A percentile compares a stretch with the other conserved stretches of the same genome.
phyloP scores from a whole-genome alignment of 2,113 vertebrate genomes.

The Tringa solitaria region DNA sequence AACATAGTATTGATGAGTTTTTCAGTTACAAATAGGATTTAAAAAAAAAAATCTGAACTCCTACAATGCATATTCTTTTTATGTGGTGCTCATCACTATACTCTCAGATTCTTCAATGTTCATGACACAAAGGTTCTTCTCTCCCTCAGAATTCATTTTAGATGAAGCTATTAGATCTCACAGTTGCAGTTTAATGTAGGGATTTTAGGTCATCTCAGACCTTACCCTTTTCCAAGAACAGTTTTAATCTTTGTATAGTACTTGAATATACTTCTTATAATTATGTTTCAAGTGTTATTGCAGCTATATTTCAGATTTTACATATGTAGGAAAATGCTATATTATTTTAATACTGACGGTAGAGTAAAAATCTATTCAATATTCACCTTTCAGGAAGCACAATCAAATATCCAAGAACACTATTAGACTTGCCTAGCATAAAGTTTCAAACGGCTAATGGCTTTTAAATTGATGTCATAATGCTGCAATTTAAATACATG shows the following conservation, averaged over 20 bases:
- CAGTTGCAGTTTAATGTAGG: constrained; percentile 22
- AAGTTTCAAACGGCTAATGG: constrained; percentile 64
- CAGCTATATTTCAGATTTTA: constrained; percentile 60
- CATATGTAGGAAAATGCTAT: constrained; percentile 34
- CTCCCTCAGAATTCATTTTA: constrained; percentile 43
- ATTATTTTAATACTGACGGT: constrained; percentile 57
- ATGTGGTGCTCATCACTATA: neutral
- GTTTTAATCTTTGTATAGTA: constrained; percentile 47
- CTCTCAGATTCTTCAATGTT: neutral
- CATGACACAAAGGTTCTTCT: neutral
- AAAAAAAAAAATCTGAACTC: neutral
- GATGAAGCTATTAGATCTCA: constrained; percentile 36
- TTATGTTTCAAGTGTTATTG: constrained; percentile 58
- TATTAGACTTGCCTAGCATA: constrained; percentile 50
- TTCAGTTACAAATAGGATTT: neutral
- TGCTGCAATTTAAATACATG: constrained; percentile 65
- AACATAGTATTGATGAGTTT: neutral
- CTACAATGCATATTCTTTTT: neutral
- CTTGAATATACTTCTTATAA: constrained; percentile 46
- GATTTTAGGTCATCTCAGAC: constrained; percentile 52
- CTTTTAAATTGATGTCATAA: constrained; percentile 68
- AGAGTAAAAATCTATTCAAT: constrained; percentile 58
- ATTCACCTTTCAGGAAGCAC: constrained; percentile 61
- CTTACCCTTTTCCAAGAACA: constrained; percentile 38
- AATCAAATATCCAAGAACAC: constrained; percentile 62